phyloP scores from a whole-genome alignment of 2,888 invertebrate species.

The Agrotis clavis region DNA sequence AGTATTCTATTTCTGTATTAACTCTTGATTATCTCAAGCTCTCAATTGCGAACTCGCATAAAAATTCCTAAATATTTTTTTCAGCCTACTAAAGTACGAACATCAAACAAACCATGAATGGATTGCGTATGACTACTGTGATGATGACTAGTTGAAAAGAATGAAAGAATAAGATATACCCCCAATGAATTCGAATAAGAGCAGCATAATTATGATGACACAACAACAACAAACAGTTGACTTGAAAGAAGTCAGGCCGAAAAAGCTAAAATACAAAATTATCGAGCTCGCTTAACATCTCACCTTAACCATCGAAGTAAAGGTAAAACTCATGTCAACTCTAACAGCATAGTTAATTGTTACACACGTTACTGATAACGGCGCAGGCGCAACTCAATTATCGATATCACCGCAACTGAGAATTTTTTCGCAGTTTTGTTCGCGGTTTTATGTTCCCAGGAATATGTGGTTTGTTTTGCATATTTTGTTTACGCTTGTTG shows the following conservation, averaged over 20 bases:
- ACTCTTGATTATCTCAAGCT: no score
- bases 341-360: slow-evolving; percentile 66
- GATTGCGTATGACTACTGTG: not conserved
- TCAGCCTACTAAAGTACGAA: not conserved
- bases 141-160: not conserved
- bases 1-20: not conserved
- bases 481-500: slow-evolving; percentile 30
- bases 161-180: not conserved
- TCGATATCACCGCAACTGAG: slow-evolving; percentile 62
- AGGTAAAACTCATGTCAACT: slow-evolving; percentile 55
- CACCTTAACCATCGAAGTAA: slow-evolving; percentile 12
- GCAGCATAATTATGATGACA: not conserved
- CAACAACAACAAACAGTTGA: no score
- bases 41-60: no score
- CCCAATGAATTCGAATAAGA: not conserved
- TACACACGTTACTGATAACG: slow-evolving; percentile 67
- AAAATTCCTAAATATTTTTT: not conserved
- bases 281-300: slow-evolving; percentile 3
- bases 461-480: slow-evolving; percentile 37
- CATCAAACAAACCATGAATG: not conserved
- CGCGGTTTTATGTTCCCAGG: slow-evolving; percentile 50
- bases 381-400: slow-evolving; percentile 65
- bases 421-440: slow-evolving; percentile 57
- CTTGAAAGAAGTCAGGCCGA: no score
- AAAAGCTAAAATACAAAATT: not conserved